Conservation (phyloP, 2,113 vertebrate species). For the Psilopogon haemacephalus region DNA sequence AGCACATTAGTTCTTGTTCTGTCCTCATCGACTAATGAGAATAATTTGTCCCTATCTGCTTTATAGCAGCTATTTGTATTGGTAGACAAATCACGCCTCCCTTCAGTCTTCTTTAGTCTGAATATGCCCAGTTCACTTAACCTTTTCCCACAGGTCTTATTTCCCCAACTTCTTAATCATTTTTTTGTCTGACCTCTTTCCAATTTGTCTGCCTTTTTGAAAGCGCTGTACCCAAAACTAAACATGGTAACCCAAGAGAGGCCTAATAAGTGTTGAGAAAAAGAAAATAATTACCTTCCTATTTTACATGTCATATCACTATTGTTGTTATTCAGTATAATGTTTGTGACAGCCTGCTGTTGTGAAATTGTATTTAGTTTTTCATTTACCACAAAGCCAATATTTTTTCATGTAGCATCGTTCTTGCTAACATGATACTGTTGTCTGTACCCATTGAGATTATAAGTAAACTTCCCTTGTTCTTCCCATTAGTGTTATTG, state of each 20-base stretch:
- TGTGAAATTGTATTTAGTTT: constrained; percentile 56
- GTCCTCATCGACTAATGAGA: constrained; percentile 39
- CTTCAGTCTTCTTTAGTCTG: constrained; percentile 16
- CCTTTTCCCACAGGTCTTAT: constrained; percentile 31
- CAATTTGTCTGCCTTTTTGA: constrained; percentile 32
- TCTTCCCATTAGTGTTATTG: background rate
- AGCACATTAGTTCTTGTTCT: constrained; percentile 41
- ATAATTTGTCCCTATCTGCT: constrained; percentile 23
- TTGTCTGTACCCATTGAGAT: background rate
- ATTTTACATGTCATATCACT: constrained; percentile 46
- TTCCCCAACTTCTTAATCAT: constrained; percentile 38
- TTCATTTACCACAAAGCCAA: background rate
- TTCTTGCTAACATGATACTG: background rate
- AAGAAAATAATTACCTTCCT: constrained; percentile 55
- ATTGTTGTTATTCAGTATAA: constrained; percentile 44
- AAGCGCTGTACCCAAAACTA: background rate
- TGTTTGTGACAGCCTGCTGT: constrained; percentile 11
- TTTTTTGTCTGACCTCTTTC: constrained; percentile 15
- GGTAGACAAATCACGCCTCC: constrained; percentile 24
- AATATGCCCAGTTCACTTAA: constrained; percentile 39
- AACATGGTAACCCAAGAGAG: constrained; percentile 8
- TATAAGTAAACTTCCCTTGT: background rate
- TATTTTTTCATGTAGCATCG: background rate
- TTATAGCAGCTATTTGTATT: background rate
- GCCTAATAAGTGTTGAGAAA: background rate